A percentile compares a stretch with the other conserved stretches of the same genome.
phyloP scores from a whole-genome alignment of 2,113 vertebrate species.

The Hypocryptadius cinnamomeus region DNA sequence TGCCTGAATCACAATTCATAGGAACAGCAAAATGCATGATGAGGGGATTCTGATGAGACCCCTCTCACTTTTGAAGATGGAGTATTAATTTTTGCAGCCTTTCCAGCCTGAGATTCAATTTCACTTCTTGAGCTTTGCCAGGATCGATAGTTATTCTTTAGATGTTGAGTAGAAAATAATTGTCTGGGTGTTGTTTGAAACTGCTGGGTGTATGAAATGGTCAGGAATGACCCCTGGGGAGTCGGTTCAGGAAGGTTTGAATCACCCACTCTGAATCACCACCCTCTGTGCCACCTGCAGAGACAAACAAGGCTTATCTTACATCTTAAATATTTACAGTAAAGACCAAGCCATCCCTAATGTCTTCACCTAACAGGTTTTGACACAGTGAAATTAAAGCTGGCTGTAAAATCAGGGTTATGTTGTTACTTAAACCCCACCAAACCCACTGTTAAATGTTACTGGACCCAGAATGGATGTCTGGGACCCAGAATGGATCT shows the following conservation, averaged over 20 bases:
- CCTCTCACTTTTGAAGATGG: neutral
- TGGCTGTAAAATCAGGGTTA: neutral
- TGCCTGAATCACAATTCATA: fast-evolving
- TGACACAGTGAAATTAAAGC: neutral
- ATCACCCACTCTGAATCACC: neutral
- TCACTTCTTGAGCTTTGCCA: neutral
- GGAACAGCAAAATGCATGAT: neutral
- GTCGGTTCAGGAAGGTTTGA: neutral
- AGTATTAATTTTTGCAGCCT: neutral
- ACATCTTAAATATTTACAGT: neutral
- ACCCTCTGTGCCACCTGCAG: neutral
- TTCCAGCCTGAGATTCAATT: neutral
- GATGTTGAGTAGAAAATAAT: neutral
- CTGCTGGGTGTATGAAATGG: neutral
- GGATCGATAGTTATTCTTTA: neutral
- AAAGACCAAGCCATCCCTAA: neutral
- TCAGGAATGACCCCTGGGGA: neutral
- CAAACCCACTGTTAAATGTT: neutral
- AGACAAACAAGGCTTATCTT: neutral
- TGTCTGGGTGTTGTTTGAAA: neutral
- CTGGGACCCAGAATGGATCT: neutral
- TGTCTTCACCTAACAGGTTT: neutral
- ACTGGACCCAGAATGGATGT: neutral
- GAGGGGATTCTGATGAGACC: neutral
- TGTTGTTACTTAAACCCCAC: fast-evolving